phyloP scores from a whole-genome alignment of 1,140 invertebrate species.

The Ostrea denselamellosa region DNA sequence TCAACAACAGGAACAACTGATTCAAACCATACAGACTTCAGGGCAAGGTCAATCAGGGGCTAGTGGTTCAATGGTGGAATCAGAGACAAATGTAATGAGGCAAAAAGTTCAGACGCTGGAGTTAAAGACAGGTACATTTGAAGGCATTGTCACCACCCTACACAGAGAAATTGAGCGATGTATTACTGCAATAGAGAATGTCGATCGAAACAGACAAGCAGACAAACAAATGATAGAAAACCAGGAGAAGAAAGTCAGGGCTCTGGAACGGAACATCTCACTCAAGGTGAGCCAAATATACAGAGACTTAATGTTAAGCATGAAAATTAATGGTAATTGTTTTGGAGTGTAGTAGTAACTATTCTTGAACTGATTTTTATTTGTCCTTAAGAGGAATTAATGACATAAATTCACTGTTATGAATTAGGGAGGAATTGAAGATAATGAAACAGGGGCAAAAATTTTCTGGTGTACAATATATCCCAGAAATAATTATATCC shows the following conservation, averaged over 20 bases:
- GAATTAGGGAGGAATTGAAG: too few species aligned
- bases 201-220: slow-evolving; percentile 47
- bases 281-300: slow-evolving; percentile 35
- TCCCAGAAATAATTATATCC: too few species aligned
- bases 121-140: slow-evolving; percentile 53
- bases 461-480: too few species aligned
- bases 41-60: not conserved
- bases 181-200: slow-evolving; percentile 62
- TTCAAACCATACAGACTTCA: slow-evolving; percentile 7
- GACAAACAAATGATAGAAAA: slow-evolving; percentile 57
- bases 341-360: too few species aligned
- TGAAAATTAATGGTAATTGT: too few species aligned
- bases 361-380: too few species aligned
- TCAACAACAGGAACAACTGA: slow-evolving; percentile 33
- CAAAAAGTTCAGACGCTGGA: not conserved
- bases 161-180: slow-evolving; percentile 65
- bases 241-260: slow-evolving; percentile 59
- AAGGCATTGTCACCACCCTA: slow-evolving; percentile 65
- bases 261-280: slow-evolving; percentile 63
- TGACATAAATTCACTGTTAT: too few species aligned
- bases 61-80: too few species aligned
- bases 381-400: too few species aligned
- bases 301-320: too few species aligned
- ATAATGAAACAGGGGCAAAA: too few species aligned
- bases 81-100: not conserved